These are phyloP conservation scores for Enchytraeus crypticus DNA, from an alignment of 2,888 invertebrate species.

Conservation along the genomic window DNA sequence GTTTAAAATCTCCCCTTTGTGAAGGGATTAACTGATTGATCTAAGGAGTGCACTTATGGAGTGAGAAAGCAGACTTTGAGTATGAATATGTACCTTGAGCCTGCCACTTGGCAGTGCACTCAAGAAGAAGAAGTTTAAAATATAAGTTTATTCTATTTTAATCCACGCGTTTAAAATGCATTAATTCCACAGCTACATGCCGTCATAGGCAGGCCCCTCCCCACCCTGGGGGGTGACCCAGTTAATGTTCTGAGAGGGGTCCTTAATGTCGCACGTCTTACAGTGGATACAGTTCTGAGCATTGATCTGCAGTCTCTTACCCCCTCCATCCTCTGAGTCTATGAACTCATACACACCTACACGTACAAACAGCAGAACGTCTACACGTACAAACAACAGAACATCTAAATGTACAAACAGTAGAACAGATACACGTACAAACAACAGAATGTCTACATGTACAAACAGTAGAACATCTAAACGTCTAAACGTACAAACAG, in stretches of 20 bases:
- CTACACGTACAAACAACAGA: neutral
- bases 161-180: too few species aligned
- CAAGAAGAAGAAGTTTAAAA: too few species aligned
- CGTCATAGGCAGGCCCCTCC: conserved; percentile 96
- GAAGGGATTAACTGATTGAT: too few species aligned
- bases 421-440: neutral
- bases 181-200: conserved; percentile 84
- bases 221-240: conserved; percentile 99
- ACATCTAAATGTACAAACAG: too few species aligned
- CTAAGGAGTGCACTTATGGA: too few species aligned
- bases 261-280: conserved; percentile 99
- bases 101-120: too few species aligned
- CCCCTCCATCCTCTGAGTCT: conserved; percentile 70
- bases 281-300: conserved; percentile 99
- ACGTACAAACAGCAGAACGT: conserved; percentile 24
- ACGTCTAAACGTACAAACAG: neutral
- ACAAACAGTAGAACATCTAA: too few species aligned
- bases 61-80: too few species aligned
- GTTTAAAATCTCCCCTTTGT: too few species aligned
- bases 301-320: conserved; percentile 85
- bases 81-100: too few species aligned
- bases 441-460: neutral
- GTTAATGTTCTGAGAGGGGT: conserved; percentile 96
- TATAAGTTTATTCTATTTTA: too few species aligned
- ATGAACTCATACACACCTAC: conserved; percentile 95